phyloP scores from a whole-genome alignment of 2,797 vertebrate species.

The Acanthurus lineatus region DNA sequence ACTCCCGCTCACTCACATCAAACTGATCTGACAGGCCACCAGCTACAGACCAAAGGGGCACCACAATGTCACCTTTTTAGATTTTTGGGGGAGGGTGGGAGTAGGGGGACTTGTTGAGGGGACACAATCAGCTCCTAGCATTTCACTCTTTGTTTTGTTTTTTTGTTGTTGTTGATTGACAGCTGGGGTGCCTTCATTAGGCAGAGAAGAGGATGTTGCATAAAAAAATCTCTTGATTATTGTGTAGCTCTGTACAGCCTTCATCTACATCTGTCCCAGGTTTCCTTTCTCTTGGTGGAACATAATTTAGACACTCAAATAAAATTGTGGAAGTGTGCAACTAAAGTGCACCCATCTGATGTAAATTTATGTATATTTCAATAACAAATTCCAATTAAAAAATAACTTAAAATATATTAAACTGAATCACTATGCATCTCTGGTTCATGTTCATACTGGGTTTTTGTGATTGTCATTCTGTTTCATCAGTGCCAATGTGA shows the following conservation, averaged over 20 bases:
- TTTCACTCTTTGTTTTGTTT: slow-evolving; percentile 80
- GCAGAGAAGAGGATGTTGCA: slow-evolving; percentile 64
- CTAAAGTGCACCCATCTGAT: too few relatives aligned
- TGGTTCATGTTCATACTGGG: too few relatives aligned
- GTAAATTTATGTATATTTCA: too few relatives aligned
- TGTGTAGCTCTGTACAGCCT: slow-evolving; percentile 38
- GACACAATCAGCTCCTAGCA: slow-evolving; percentile 75
- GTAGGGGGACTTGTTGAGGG: slow-evolving; percentile 78
- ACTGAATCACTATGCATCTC: too few relatives aligned
- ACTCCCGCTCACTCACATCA: slow-evolving; percentile 89
- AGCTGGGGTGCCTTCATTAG: slow-evolving; percentile 65
- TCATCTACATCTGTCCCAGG: slow-evolving; percentile 23
- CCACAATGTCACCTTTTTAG: slow-evolving; percentile 95
- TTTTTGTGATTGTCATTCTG: too few relatives aligned
- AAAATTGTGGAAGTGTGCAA: not conserved
- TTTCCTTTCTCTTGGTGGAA: slow-evolving; percentile 7
- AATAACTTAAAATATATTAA: too few relatives aligned
- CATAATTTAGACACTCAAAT: not conserved
- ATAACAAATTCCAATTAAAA: too few relatives aligned
- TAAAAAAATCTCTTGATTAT: slow-evolving; percentile 51
- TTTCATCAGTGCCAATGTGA: too few relatives aligned
- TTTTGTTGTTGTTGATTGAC: slow-evolving; percentile 84
- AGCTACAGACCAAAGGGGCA: slow-evolving; percentile 90
- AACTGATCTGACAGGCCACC: slow-evolving; percentile 94
- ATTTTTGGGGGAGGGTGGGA: slow-evolving; percentile 69